Percentiles rank a stretch among this genome's conserved stretches.
phyloP scores from a whole-genome alignment of 2,113 vertebrate species.

The Sinosuthora webbiana region DNA sequence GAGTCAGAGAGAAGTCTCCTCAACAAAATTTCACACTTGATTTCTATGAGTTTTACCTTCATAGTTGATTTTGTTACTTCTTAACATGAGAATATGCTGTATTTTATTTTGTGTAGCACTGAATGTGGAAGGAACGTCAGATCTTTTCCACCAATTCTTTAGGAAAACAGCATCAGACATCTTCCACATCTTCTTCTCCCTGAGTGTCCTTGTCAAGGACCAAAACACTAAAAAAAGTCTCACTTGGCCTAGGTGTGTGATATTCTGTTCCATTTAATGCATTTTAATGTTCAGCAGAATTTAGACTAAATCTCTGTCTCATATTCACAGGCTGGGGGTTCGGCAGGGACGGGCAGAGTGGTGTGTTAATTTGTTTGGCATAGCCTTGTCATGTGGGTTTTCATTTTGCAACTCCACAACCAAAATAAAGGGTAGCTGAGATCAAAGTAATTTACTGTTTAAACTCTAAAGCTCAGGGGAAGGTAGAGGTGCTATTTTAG shows the following conservation, averaged over 20 bases:
- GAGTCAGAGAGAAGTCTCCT: background rate
- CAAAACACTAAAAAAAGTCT: background rate
- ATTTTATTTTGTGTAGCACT: background rate
- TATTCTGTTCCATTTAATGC: background rate
- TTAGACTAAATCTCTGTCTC: background rate
- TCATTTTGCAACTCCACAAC: conserved; percentile 57
- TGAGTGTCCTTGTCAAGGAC: background rate
- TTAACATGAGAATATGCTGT: background rate
- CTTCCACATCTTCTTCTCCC: background rate
- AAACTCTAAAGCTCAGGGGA: conserved; percentile 51
- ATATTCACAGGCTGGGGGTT: background rate
- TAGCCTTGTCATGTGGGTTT: conserved; percentile 62
- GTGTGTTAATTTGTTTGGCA: conserved; percentile 47
- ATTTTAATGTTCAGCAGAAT: background rate
- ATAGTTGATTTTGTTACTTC: background rate
- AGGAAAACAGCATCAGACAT: background rate
- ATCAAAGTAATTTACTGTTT: conserved; percentile 48
- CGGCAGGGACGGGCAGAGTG: background rate
- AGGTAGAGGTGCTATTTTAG: conserved; percentile 57
- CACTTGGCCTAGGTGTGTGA: background rate
- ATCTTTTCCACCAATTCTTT: background rate
- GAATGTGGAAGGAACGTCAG: background rate
- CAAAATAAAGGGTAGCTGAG: conserved; percentile 58
- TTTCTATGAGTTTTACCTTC: background rate
- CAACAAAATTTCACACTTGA: accelerated